These are phyloP conservation scores for Labroides dimidiatus DNA, from an alignment of 2,797 vertebrate genomes.

Conservation along the genomic window DNA sequence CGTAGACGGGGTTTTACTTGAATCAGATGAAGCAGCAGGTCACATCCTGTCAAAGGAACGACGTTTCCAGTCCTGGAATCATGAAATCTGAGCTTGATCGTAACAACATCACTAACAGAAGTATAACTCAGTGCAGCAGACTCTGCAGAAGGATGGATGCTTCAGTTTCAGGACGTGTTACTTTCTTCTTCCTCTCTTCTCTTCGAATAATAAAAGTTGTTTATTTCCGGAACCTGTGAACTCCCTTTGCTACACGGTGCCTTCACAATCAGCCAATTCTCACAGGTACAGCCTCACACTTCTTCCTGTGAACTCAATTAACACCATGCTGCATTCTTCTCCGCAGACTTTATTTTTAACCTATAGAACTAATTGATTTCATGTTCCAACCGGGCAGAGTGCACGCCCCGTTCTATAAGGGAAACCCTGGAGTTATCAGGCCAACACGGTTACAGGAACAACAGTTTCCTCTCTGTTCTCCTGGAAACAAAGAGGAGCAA, in stretches of 20 bases:
- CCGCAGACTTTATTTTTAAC: slow-evolving; percentile 83
- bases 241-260: slow-evolving; percentile 62
- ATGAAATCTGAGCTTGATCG: slow-evolving; percentile 1
- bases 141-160: background rate
- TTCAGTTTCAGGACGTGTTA: slow-evolving; percentile 25
- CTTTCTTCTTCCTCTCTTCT: slow-evolving; percentile 31
- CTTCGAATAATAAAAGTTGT: slow-evolving; percentile 50
- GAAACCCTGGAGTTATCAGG: slow-evolving; percentile 58
- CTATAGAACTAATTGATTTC: slow-evolving; percentile 81
- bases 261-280: slow-evolving; percentile 80
- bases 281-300: slow-evolving; percentile 83
- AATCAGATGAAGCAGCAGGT: slow-evolving; percentile 42
- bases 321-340: slow-evolving; percentile 77
- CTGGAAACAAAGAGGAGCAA: slow-evolving; percentile 33
- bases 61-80: slow-evolving; percentile 4
- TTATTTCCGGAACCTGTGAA: slow-evolving; percentile 59
- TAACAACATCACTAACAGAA: too few relatives aligned
- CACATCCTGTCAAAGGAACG: slow-evolving; percentile 6
- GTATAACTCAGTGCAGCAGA: background rate
- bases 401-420: slow-evolving; percentile 50
- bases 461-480: slow-evolving; percentile 40
- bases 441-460: slow-evolving; percentile 45
- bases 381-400: slow-evolving; percentile 61
- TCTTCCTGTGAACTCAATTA: slow-evolving; percentile 87
- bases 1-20: slow-evolving; percentile 46